These are phyloP conservation scores for Venturia canescens DNA, from an alignment of 1,140 invertebrate species.

Conservation along the genomic window DNA sequence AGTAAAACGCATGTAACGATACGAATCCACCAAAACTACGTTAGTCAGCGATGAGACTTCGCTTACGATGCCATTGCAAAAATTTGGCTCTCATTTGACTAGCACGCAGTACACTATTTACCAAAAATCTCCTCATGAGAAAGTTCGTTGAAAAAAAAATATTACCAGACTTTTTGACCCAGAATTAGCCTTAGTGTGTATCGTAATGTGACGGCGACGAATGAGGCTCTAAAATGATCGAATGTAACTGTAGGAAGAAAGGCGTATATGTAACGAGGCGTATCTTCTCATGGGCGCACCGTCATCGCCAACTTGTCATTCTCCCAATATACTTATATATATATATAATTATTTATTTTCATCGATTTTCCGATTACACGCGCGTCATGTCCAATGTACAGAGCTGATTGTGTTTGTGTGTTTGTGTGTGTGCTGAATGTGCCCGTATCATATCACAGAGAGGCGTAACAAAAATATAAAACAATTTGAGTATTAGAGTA, in stretches of 20 bases:
- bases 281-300: not conserved
- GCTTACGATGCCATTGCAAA: too few species aligned
- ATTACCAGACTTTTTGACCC: too few species aligned
- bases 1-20: too few species aligned
- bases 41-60: too few species aligned
- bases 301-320: not conserved
- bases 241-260: not conserved
- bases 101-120: too few species aligned
- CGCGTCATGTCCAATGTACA: conserved; percentile 60
- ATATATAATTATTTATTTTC: not conserved
- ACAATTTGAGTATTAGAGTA: conserved; percentile 66
- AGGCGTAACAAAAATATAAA: conserved; percentile 73
- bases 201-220: not conserved
- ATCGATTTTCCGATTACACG: conserved; percentile 29
- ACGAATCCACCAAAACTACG: too few species aligned
- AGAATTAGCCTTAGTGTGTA: not conserved
- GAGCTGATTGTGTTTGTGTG: conserved; percentile 57
- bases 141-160: too few species aligned
- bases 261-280: not conserved
- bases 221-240: not conserved
- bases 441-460: conserved; percentile 73
- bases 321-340: not conserved
- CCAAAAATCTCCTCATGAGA: too few species aligned
- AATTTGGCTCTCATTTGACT: too few species aligned
- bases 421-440: conserved; percentile 57